Evolutionary conservation across 1,140 invertebrate genomes (phyloP).

Genomic region (Drosophila rufa): DNA sequence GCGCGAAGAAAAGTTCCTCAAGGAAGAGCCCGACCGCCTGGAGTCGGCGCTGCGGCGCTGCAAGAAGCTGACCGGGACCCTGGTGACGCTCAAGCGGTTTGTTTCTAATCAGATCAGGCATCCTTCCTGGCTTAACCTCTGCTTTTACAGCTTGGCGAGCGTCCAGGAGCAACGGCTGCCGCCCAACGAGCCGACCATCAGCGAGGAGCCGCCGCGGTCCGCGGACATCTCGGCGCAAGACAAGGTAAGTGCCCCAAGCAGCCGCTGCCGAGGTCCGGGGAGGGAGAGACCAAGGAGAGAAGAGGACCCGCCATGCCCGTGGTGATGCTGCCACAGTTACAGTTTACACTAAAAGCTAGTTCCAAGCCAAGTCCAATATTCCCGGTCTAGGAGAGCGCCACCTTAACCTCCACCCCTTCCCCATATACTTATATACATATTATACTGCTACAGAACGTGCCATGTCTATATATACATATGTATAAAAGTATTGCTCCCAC

Average conservation of each 20-base stretch:
- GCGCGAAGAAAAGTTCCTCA: slow-evolving; percentile 97
- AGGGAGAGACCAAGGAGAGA: not conserved
- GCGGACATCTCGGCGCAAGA: slow-evolving; percentile 88
- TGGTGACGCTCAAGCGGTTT: slow-evolving; percentile 98
- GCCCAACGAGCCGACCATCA: slow-evolving; percentile 86
- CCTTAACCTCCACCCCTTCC: slow-evolving; percentile 21
- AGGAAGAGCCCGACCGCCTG: slow-evolving; percentile 96
- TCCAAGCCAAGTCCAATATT: slow-evolving; percentile 16
- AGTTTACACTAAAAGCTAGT: slow-evolving; percentile 32
- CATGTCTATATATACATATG: slow-evolving; percentile 59
- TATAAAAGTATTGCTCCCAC: slow-evolving; percentile 61
- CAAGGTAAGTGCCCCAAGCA: slow-evolving; percentile 87
- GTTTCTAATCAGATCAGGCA: slow-evolving; percentile 5
- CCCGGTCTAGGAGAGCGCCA: slow-evolving; percentile 14
- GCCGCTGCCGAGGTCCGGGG: not conserved
- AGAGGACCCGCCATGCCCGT: not conserved
- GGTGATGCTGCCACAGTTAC: slow-evolving; percentile 23
- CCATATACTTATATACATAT: slow-evolving; percentile 59
- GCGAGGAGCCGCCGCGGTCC: slow-evolving; percentile 89
- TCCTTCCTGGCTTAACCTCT: too few relatives aligned
- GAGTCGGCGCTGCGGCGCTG: slow-evolving; percentile 96
- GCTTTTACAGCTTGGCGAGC: slow-evolving; percentile 91
- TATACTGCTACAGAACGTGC: slow-evolving; percentile 50
- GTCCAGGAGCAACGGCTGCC: slow-evolving; percentile 97
- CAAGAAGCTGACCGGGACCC: slow-evolving; percentile 97